A percentile compares a stretch with the other conserved stretches of the same genome.
These are phyloP conservation scores for Anabas testudineus DNA, from an alignment of 2,797 vertebrate genomes.

Conservation along the genomic window DNA sequence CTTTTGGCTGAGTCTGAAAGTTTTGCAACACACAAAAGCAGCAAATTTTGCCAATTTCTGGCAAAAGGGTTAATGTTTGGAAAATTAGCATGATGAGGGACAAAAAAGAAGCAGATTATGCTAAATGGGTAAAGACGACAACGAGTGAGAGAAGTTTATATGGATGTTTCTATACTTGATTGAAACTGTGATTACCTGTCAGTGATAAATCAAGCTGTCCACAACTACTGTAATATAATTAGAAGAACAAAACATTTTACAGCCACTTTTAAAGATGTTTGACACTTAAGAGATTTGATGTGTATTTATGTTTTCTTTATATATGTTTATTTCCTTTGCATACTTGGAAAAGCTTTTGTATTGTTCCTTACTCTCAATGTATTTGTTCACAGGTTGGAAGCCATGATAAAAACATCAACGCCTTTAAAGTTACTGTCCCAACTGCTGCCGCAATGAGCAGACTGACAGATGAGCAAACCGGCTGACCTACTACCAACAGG, in stretches of 20 bases:
- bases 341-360: conserved; percentile 3
- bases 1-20: background rate
- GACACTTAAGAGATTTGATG: background rate
- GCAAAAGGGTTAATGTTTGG: background rate
- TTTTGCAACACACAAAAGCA: conserved; percentile 7
- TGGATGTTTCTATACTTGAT: background rate
- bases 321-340: conserved; percentile 1
- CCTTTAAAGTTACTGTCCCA: conserved; percentile 16
- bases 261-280: conserved; percentile 13
- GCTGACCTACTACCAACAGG: conserved; percentile 39
- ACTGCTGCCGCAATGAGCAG: conserved; percentile 39
- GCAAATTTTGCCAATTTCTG: background rate
- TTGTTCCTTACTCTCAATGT: conserved; percentile 6
- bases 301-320: background rate
- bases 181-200: background rate
- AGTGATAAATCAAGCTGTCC: conserved; percentile 5
- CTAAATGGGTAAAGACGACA: background rate
- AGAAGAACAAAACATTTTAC: background rate
- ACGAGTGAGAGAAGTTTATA: background rate
- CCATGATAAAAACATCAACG: conserved; percentile 36
- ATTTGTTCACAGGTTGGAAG: conserved; percentile 23
- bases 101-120: conserved; percentile 2
- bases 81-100: conserved; percentile 1
- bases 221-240: background rate
- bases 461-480: conserved; percentile 42